These are phyloP conservation scores for Vollenhovia emeryi DNA, from an alignment of 1,140 invertebrate species.

Conservation along the genomic window DNA sequence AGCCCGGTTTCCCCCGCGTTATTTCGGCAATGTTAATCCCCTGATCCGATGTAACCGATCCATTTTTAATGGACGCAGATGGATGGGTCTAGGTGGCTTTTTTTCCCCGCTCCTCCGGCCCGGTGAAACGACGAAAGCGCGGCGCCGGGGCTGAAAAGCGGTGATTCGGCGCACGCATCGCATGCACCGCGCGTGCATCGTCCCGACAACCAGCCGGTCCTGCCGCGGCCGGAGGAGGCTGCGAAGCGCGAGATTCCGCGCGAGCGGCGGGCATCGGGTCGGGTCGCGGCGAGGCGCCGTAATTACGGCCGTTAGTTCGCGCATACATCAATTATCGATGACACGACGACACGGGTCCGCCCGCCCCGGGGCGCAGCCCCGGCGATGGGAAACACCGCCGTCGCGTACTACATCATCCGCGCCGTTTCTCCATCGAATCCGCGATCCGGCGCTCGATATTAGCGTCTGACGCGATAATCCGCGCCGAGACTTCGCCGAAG, in stretches of 20 bases:
- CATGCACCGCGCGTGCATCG: neutral
- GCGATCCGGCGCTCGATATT: constrained; percentile 25
- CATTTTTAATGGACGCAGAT: constrained; percentile 38
- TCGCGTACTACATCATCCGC: constrained; percentile 50
- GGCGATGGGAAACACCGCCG: neutral
- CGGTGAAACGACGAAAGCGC: neutral
- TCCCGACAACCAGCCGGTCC: neutral
- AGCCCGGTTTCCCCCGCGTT: neutral
- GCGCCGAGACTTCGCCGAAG: neutral
- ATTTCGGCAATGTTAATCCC: constrained; percentile 4
- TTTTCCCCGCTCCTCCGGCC: neutral
- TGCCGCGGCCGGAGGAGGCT: constrained; percentile 41
- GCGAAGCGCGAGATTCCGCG: constrained; percentile 75
- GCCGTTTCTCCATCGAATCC: constrained; percentile 43
- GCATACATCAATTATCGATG: constrained; percentile 84
- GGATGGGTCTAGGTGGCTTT: neutral
- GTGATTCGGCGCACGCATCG: neutral
- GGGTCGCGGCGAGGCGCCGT: constrained; percentile 71
- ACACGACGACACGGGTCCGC: constrained; percentile 79
- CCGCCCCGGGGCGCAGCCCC: constrained; percentile 71
- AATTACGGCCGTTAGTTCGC: constrained; percentile 82
- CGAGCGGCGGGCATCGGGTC: constrained; percentile 76
- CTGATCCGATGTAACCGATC: neutral
- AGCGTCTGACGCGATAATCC: constrained; percentile 43
- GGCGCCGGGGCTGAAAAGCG: neutral